A percentile compares a stretch with the other conserved stretches of the same genome.
Evolutionary conservation across 2,888 invertebrate species (phyloP).

Genomic region (Saturnia pavonia): DNA sequence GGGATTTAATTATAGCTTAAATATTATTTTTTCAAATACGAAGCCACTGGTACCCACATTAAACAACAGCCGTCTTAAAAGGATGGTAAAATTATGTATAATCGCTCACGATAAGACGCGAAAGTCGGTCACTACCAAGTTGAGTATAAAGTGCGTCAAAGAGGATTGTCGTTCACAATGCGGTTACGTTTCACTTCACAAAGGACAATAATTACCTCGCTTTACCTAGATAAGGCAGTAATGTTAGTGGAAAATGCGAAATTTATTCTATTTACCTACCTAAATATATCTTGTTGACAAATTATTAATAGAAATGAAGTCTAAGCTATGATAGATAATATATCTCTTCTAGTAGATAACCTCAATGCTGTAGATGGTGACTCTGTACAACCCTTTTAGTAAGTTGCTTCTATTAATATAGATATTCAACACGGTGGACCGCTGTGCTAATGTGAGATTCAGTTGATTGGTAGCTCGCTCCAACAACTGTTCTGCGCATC

Average conservation of each 20-base stretch:
- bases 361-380: too few relatives aligned
- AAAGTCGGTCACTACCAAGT: slow-evolving; percentile 1
- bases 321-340: neutral
- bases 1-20: neutral
- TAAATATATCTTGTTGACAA: neutral
- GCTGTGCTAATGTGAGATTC: too few relatives aligned
- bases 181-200: slow-evolving; percentile 1
- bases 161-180: neutral
- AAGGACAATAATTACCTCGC: slow-evolving; percentile 7
- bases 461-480: too few relatives aligned
- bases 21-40: neutral
- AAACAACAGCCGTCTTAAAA: neutral
- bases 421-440: too few relatives aligned
- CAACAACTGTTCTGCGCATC: too few relatives aligned
- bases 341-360: too few relatives aligned
- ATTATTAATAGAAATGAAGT: neutral
- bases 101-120: neutral
- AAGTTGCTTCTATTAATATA: too few relatives aligned
- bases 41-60: neutral
- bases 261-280: neutral
- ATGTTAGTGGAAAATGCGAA: neutral
- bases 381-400: too few relatives aligned
- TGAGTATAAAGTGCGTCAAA: neutral
- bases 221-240: slow-evolving; percentile 7
- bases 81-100: neutral